A percentile compares a stretch with the other conserved stretches of the same genome.
phyloP scores from a whole-genome alignment of 2,888 invertebrate genomes.

The Drosophila niveifrons region DNA sequence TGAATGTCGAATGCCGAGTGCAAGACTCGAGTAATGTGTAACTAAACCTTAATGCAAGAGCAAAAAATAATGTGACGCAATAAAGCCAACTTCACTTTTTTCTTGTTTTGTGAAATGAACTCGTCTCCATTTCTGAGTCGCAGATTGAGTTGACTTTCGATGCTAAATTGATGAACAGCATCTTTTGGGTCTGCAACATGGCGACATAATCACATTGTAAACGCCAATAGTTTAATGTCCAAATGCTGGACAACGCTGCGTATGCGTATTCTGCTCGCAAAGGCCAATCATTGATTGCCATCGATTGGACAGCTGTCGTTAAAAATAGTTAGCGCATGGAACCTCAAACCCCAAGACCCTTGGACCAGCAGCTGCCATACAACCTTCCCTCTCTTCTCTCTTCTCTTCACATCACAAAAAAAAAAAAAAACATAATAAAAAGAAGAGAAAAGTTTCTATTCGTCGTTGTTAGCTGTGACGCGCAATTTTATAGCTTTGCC shows the following conservation, averaged over 20 bases:
- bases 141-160: conserved; percentile 37
- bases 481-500: conserved; percentile 39
- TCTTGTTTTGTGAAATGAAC: conserved; percentile 2
- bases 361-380: not conserved
- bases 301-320: conserved; percentile 39
- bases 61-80: conserved; percentile 53
- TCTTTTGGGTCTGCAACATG: conserved; percentile 50
- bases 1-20: not conserved
- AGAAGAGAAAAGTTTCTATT: conserved; percentile 25
- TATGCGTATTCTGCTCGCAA: not conserved
- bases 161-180: conserved; percentile 36
- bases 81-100: conserved; percentile 46
- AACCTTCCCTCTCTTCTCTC: not conserved
- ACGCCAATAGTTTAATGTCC: not conserved
- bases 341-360: conserved; percentile 2
- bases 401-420: conserved; percentile 16
- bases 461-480: conserved; percentile 4
- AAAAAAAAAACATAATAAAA: not conserved
- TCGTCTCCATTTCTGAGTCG: not conserved
- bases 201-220: conserved; percentile 10
- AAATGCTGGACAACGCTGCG: not conserved
- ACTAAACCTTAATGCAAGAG: conserved; percentile 27
- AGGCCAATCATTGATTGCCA: conserved; percentile 43
- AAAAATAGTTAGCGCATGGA: conserved; percentile 30
- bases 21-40: conserved; percentile 30